phyloP scores from a whole-genome alignment of 2,888 invertebrate genomes.

The Thereva unica region DNA sequence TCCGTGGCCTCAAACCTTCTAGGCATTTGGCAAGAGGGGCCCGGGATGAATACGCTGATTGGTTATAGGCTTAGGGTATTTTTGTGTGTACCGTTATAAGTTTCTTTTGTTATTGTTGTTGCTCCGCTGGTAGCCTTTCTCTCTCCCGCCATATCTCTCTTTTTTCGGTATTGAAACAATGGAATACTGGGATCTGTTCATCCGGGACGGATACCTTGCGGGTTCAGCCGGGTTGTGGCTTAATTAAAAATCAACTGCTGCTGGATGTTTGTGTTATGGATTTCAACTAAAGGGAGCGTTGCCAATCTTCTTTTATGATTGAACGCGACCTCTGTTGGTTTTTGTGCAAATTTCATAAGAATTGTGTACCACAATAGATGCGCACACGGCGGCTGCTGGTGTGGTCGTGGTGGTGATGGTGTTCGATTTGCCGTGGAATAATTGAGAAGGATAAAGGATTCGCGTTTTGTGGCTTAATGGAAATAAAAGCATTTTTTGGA shows the following conservation, averaged over 20 bases:
- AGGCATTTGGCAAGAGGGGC: background rate
- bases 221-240: slow-evolving; percentile 43
- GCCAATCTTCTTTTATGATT: slow-evolving; percentile 27
- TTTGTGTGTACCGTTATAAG: slow-evolving; percentile 7
- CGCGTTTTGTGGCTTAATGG: too few species aligned
- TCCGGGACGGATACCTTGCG: slow-evolving; percentile 14
- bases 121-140: too few species aligned
- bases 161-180: too few species aligned
- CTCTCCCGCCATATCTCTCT: too few species aligned
- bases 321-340: background rate
- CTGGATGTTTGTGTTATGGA: slow-evolving; percentile 59
- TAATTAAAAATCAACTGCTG: slow-evolving; percentile 60
- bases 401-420: too few species aligned
- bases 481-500: too few species aligned
- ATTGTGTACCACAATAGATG: slow-evolving; percentile 1
- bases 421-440: too few species aligned
- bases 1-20: background rate
- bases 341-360: background rate
- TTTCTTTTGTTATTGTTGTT: slow-evolving; percentile 15
- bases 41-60: slow-evolving; percentile 6
- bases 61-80: slow-evolving; percentile 35
- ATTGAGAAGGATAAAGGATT: too few species aligned
- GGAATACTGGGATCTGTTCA: slow-evolving; percentile 7
- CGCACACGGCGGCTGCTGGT: too few species aligned
- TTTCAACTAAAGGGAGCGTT: slow-evolving; percentile 51